Conservation (phyloP, 2,888 invertebrate genomes). For the Nemapogon koenigi region DNA sequence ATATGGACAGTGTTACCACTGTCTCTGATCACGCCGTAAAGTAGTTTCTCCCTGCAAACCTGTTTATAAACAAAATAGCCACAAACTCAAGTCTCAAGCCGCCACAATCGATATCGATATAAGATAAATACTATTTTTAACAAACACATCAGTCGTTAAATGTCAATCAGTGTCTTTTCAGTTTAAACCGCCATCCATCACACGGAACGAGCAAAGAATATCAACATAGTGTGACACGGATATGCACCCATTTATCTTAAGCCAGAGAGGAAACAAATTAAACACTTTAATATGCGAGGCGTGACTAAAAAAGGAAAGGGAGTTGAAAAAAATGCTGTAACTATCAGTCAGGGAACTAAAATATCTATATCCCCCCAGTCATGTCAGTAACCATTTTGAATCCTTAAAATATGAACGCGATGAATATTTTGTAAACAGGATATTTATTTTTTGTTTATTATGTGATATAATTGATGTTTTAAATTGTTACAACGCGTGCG, state of each 20-base stretch:
- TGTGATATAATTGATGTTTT: too few species aligned
- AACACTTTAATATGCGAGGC: slow-evolving; percentile 59
- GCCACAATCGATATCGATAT: too few species aligned
- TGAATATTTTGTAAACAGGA: too few species aligned
- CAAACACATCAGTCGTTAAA: slow-evolving; percentile 23
- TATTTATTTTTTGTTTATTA: too few species aligned
- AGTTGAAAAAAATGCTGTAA: slow-evolving; percentile 11
- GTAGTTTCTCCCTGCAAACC: too few species aligned
- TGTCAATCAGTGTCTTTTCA: slow-evolving; percentile 35
- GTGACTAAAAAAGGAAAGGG: slow-evolving; percentile 44
- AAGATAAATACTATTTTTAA: slow-evolving; percentile 6
- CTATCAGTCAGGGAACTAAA: slow-evolving; percentile 15
- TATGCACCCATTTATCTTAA: slow-evolving; percentile 34
- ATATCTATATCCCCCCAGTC: slow-evolving; percentile 10
- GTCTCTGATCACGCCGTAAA: too few species aligned
- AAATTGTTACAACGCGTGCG: too few species aligned
- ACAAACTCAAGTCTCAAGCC: too few species aligned
- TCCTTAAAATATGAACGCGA: too few species aligned
- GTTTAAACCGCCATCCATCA: slow-evolving; percentile 38
- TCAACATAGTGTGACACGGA: slow-evolving; percentile 8
- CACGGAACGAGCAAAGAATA: slow-evolving; percentile 15
- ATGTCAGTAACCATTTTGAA: too few species aligned
- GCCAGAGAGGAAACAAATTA: slow-evolving; percentile 51
- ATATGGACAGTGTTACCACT: too few species aligned
- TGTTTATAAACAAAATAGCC: too few species aligned